A percentile compares a stretch with the other conserved stretches of the same genome.
Evolutionary conservation across 2,888 invertebrate species (phyloP).

Genomic region (Octodonta nipae): DNA sequence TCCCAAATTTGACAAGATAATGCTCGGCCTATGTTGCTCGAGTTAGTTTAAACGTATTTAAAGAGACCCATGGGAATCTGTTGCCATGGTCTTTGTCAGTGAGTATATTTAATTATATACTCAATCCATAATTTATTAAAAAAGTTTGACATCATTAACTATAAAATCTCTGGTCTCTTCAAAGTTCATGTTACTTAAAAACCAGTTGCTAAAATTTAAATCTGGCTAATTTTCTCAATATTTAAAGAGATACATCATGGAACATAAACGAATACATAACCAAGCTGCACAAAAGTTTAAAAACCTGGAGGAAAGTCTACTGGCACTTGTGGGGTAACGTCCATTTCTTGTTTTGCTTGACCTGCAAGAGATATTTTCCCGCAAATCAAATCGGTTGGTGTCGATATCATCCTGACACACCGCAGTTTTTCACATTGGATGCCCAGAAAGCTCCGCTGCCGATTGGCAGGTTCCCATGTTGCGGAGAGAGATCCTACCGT

Average conservation of each 20-base stretch:
- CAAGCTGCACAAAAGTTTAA: constrained; percentile 61
- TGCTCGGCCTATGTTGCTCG: no score
- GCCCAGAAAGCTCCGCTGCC: constrained; percentile 50
- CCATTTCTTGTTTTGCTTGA: constrained; percentile 70
- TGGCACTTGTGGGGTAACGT: constrained; percentile 89
- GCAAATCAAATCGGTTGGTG: constrained; percentile 70
- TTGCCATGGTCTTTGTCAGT: no score
- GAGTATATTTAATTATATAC: no score
- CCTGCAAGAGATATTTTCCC: constrained; percentile 66
- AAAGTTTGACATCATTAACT: no score
- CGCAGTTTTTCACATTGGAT: constrained; percentile 63
- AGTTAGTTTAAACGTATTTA: no score
- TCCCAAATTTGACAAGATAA: constrained; percentile 9
- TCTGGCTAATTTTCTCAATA: no score
- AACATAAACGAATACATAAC: constrained; percentile 67
- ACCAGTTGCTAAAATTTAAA: no score
- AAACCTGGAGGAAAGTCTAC: constrained; percentile 77
- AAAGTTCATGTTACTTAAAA: no score
- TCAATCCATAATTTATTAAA: no score
- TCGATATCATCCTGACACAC: constrained; percentile 61
- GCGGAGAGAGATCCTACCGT: constrained; percentile 68
- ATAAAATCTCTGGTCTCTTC: no score
- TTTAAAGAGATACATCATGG: constrained; percentile 59
- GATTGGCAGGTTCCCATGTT: constrained; percentile 66
- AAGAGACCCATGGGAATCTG: no score